Percentiles rank a stretch among this genome's conserved stretches.
Conservation (phyloP, 2,113 vertebrate species). For the Brienomyrus brachyistius region DNA sequence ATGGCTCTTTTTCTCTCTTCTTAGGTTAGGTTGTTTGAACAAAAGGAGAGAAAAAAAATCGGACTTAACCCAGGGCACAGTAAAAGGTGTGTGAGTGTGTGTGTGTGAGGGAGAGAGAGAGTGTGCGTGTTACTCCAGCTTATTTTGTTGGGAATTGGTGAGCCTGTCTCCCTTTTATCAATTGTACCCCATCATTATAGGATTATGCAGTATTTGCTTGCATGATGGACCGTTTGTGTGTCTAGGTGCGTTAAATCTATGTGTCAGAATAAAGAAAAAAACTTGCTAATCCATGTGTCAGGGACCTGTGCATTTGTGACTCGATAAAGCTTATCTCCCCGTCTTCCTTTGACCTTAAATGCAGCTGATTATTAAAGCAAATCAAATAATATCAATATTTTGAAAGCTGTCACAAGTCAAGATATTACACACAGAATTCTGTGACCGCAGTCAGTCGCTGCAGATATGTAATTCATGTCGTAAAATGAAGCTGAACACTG, state of each 20-base stretch:
- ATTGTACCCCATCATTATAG: slow-evolving; percentile 62
- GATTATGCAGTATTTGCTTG: slow-evolving; percentile 56
- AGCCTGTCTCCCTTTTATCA: slow-evolving; percentile 64
- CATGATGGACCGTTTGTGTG: slow-evolving; percentile 31
- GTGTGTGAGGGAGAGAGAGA: slow-evolving; percentile 13
- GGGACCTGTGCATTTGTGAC: slow-evolving; percentile 5
- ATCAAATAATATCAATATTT: neutral
- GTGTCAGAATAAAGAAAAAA: slow-evolving; percentile 4
- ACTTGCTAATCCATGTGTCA: slow-evolving; percentile 36
- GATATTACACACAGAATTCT: neutral
- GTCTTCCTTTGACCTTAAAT: neutral
- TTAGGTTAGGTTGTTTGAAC: slow-evolving; percentile 53
- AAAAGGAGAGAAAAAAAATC: slow-evolving; percentile 55
- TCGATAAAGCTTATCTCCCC: neutral
- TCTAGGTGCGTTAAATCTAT: slow-evolving; percentile 8
- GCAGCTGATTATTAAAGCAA: neutral
- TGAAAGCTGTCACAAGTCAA: neutral
- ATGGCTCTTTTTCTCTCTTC: slow-evolving; percentile 38
- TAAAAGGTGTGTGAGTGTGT: slow-evolving; percentile 26
- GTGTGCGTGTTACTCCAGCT: slow-evolving; percentile 27
- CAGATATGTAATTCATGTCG: neutral
- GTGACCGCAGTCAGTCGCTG: neutral
- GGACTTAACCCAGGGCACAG: slow-evolving; percentile 35
- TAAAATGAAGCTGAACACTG: neutral
- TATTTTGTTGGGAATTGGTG: slow-evolving; percentile 39